Conservation (phyloP, 2,113 vertebrate species). For the Triplophysa tibetana region DNA sequence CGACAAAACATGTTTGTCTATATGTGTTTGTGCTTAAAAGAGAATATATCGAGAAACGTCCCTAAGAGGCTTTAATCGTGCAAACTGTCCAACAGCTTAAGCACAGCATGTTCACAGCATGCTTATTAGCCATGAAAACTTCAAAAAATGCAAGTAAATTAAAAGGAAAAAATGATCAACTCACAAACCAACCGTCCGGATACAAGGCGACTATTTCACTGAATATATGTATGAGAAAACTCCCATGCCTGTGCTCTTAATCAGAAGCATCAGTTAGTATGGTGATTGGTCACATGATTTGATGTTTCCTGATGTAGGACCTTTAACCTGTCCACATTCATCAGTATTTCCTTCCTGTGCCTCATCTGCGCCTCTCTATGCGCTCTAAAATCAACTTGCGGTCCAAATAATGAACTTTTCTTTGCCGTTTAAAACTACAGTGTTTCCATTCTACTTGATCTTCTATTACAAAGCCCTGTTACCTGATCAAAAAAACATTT, state of each 20-base stretch:
- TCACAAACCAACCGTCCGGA: too few relatives aligned
- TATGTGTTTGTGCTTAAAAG: too few relatives aligned
- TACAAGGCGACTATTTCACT: too few relatives aligned
- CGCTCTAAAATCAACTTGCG: constrained; percentile 14
- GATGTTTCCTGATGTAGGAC: constrained; percentile 30
- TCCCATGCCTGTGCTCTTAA: neutral
- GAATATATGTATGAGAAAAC: neutral
- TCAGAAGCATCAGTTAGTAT: constrained; percentile 5
- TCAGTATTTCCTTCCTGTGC: constrained; percentile 7
- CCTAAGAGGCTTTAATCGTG: too few relatives aligned
- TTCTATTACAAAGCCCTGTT: constrained; percentile 11
- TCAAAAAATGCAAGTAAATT: too few relatives aligned
- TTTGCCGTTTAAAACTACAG: neutral
- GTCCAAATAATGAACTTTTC: constrained; percentile 37
- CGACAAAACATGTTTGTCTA: too few relatives aligned
- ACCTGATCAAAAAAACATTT: constrained; percentile 13
- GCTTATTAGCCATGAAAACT: too few relatives aligned
- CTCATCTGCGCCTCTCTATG: constrained; percentile 3
- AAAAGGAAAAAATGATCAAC: too few relatives aligned
- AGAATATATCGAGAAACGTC: too few relatives aligned
- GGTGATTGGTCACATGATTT: constrained; percentile 21
- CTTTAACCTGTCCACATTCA: constrained; percentile 38
- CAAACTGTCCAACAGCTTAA: too few relatives aligned
- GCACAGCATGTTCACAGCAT: too few relatives aligned
- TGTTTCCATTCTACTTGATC: constrained; percentile 9